Conservation (phyloP, 1,140 invertebrate species). For the Phymastichus coffea region DNA sequence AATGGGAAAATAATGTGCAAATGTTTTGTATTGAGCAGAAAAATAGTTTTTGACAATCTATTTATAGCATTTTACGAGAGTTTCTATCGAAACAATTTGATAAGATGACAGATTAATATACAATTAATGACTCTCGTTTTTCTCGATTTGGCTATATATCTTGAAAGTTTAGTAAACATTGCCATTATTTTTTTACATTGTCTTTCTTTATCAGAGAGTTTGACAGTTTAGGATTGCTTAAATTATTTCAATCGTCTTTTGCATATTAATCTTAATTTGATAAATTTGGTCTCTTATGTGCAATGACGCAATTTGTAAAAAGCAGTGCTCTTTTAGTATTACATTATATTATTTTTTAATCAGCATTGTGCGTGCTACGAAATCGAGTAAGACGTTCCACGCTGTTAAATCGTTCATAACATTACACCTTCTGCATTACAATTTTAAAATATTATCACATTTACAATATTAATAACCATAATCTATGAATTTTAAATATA, state of each 20-base stretch:
- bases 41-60: conserved; percentile 7
- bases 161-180: too few relatives aligned
- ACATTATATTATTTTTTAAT: background rate
- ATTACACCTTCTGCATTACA: too few relatives aligned
- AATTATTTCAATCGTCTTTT: too few relatives aligned
- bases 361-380: conserved; percentile 21
- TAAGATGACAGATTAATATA: too few relatives aligned
- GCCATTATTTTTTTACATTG: too few relatives aligned
- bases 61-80: too few relatives aligned
- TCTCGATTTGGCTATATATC: background rate
- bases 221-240: too few relatives aligned
- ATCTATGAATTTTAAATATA: too few relatives aligned
- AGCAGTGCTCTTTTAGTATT: conserved; percentile 12
- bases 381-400: conserved; percentile 16
- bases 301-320: conserved; percentile 15
- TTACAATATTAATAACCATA: too few relatives aligned
- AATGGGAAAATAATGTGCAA: background rate
- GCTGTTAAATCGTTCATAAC: conserved; percentile 7
- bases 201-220: too few relatives aligned
- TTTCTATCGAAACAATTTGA: conserved; percentile 18
- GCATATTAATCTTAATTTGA: background rate
- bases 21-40: background rate
- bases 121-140: background rate
- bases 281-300: conserved; percentile 19
- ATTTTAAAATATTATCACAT: too few relatives aligned